Evolutionary conservation across 2,888 invertebrate species (phyloP), one percentile per base, ranked within the genome.

Genomic region (Ceriagrion tenellum): DNA sequence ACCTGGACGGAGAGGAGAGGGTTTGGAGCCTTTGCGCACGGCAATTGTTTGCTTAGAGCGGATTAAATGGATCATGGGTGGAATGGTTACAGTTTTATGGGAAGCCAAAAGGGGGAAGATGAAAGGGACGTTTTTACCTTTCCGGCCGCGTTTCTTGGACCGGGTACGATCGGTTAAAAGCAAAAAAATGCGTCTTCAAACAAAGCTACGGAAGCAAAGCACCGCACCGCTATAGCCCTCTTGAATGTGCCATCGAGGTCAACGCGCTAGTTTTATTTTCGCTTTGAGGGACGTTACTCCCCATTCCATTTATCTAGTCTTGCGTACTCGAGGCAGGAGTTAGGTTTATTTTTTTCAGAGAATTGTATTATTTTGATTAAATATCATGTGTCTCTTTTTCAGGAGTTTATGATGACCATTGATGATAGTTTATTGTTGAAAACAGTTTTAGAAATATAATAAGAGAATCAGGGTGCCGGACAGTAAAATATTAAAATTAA

Each of bases 71-170:
- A 47, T 93, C 69, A 47, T 35, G 35, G 26, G 47, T 63, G 47
- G 26, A 59, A 63, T 63, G 59, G 91, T 63, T 91, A 59, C 35
- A 13, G 63, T 93, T 93, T 93, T 93, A 93, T 93, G 20, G 93
- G 26, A 12, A 63, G 91, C 47, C 47, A 47, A 47, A 47, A 47
- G 2, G 47, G 88, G 55, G 55, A 89, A 35, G 89, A 93, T 63
- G 93, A 93, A 63, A 40, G 40, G 63, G 23, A 30, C 81, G 35
- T 91, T 91, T 91, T 59, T 59, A 63, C 40, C 93, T 40, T 55
- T 47, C n/a, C 56, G 20, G 47, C n/a, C 63, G 93, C 40, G 93
- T 93, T 93, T 93, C 47, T 35, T 81, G 81, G 30, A 35, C 35
- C 35, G n/a, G 30, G 30, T 35, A 13, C 81, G 12, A 23, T 13